Conservation (phyloP, 2,888 invertebrate genomes). For the Parnassius glacialis region DNA sequence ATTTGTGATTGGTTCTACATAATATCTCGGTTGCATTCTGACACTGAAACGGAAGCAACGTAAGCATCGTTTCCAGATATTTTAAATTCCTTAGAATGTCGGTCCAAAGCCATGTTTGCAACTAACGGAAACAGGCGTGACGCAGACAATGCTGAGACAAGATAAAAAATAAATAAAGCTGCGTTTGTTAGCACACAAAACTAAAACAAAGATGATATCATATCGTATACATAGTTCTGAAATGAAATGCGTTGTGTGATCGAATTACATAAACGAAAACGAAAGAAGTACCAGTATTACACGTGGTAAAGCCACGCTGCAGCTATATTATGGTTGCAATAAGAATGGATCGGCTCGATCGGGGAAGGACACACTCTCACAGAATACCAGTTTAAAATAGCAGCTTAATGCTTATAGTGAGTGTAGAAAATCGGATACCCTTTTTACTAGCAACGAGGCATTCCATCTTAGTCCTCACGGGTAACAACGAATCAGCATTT, state of each 20-base stretch:
- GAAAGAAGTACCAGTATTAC: conserved; percentile 22
- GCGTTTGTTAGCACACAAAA: conserved; percentile 42
- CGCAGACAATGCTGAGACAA: conserved; percentile 36
- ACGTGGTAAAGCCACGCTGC: no score
- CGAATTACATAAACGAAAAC: conserved; percentile 49
- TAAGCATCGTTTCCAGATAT: not conserved
- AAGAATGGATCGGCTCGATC: no score
- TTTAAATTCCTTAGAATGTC: not conserved
- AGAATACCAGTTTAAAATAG: no score
- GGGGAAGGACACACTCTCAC: no score
- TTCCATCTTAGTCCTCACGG: no score
- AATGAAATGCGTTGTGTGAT: conserved; percentile 43
- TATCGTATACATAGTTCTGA: conserved; percentile 46
- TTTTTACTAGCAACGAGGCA: no score
- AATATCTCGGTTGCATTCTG: no score
- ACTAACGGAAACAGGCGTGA: conserved; percentile 22
- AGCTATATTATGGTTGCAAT: no score
- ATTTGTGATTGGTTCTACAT: no score
- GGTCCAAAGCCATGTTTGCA: not conserved
- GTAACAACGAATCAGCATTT: no score
- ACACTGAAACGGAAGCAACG: not conserved
- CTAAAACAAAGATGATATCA: conserved; percentile 59
- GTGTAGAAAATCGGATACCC: no score
- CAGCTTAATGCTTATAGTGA: no score
- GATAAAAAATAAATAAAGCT: conserved; percentile 53